Base-by-base conservation (phyloP, 2,113 vertebrate genomes). In the Elachura formosa region DNA sequence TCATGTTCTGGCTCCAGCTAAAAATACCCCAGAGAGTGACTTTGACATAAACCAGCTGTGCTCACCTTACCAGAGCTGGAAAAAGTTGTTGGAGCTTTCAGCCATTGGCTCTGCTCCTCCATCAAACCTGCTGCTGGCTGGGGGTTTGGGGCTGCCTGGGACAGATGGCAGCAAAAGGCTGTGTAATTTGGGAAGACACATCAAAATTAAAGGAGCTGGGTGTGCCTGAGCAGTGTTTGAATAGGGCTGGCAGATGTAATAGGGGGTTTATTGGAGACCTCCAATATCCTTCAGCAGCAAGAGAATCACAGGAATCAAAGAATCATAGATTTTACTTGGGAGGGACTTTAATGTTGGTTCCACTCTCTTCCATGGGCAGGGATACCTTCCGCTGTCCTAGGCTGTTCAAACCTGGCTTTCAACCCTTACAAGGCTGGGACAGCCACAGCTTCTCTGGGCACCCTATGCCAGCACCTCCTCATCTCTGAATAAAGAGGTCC, bases 1-100 rank as follows among this genome's bases (percentile, higher is more conserved):
- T 93, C 3, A 0, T 88, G 85, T 80, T 90, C 90, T 94, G 41
- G 8, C 86, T 87, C 87, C 4, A 2, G 45, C 90, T 94, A 90
- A 95, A 95, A 94, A 95, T 94, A 89, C 75, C 87, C 91, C 66
- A n/a, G 84, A 69, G 95, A 91, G 59, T 6, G 75, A 58, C 64
- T 54, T 84, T 93, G 95, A 89, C 92, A 78, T 34, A 56, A 58
- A 51, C 81, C 95, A 93, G 88, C 94, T 95, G 87, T 89, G 82
- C 86, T 95, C 92, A 93, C 90, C 93, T 94, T 87, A 58, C 15
- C 79, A 61, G 87, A 69, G 69, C 84, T 82, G 81, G 84, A 62
- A 87, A 86, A 80, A 82, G 31, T 72, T 66, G 38, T 21, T 63
- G 31, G 69, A 87, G 89, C 85, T 63, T 79, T 71, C 90, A 68